Evolutionary conservation across 2,113 vertebrate genomes (phyloP), one percentile per base, ranked within the genome.

Genomic region (Cnemophilus loriae): DNA sequence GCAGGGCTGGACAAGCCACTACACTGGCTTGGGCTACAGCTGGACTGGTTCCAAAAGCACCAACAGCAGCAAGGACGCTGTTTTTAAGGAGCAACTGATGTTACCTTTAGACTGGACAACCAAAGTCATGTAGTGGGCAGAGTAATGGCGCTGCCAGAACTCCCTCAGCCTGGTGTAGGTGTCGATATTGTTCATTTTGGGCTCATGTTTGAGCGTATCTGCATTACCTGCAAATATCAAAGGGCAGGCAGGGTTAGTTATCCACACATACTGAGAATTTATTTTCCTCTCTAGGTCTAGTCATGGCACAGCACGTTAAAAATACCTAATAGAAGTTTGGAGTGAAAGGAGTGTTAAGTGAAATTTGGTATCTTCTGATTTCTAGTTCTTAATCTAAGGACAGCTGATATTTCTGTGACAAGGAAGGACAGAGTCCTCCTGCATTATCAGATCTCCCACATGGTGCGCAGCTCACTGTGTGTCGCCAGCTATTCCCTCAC

Each of bases 71-170:
- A 79, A 10, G 0, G 11, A 73, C 19, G 23, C 15, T 59, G 37
- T 35, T 75, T 47, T 52, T 46, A 53, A 61, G 82, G 26, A 95
- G 44, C 16, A 89, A 6, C 8, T 46, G 78, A 57, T 8, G 55
- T 95, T 98, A 99, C 99, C 99, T 99, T 98, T 99, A 74, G 99
- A 99, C 86, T 99, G 99, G 53, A 99, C 99, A 47, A 99, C 97
- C 78, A 99, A 98, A 47, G 99, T 99, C 99, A 99, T 99, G 91
- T 99, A 99, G 81, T 99, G 99, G 78, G 99, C 99, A 30, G 99
- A 99, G 96, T 99, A 99, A 77, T 99, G 98, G 92, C 95, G 98
- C 96, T 96, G 98, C 99, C 99, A 99, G 98, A 99, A 99, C 28
- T 98, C 98, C 88, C 98, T 96, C 93, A 99, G 96, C n/a, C 98